phyloP scores from a whole-genome alignment of 2,113 vertebrate species.

The Channa argus region DNA sequence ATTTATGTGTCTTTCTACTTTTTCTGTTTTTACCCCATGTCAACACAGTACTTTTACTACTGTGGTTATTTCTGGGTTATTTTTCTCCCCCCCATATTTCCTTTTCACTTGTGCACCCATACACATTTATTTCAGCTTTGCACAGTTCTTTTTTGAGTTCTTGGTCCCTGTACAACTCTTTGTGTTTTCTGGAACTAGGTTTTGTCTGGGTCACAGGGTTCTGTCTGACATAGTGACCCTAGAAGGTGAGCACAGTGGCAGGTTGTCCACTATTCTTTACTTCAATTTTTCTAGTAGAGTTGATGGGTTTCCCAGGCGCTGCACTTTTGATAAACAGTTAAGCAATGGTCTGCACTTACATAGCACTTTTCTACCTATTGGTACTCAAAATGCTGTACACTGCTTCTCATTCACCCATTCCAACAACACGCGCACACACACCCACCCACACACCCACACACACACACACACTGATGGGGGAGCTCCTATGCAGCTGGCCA shows the following conservation, averaged over 20 bases:
- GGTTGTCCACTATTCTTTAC: conserved; percentile 7
- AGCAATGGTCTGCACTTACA: too few species aligned
- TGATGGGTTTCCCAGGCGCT: too few species aligned
- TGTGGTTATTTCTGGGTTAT: conserved; percentile 49
- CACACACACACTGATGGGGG: too few species aligned
- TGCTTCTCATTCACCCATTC: too few species aligned
- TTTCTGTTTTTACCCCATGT: conserved; percentile 57
- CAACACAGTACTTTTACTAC: conserved; percentile 44
- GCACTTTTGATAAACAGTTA: too few species aligned
- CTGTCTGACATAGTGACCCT: conserved; percentile 54
- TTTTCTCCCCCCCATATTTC: conserved; percentile 26
- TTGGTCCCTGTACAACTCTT: conserved; percentile 31
- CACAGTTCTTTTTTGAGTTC: conserved; percentile 66
- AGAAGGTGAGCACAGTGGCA: background rate
- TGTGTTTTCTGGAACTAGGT: conserved; percentile 51
- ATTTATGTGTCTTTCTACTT: conserved; percentile 47
- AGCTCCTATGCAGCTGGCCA: too few species aligned
- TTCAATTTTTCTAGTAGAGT: too few species aligned
- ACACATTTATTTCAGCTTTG: conserved; percentile 70
- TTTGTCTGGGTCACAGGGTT: conserved; percentile 60
- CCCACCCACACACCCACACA: too few species aligned
- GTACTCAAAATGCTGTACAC: too few species aligned
- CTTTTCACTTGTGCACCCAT: conserved; percentile 39
- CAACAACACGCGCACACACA: too few species aligned
- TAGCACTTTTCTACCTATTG: too few species aligned